Percentiles rank a stretch among this genome's conserved stretches.
phyloP scores from a whole-genome alignment of 2,797 vertebrate species.

The Rallus crepitans region DNA sequence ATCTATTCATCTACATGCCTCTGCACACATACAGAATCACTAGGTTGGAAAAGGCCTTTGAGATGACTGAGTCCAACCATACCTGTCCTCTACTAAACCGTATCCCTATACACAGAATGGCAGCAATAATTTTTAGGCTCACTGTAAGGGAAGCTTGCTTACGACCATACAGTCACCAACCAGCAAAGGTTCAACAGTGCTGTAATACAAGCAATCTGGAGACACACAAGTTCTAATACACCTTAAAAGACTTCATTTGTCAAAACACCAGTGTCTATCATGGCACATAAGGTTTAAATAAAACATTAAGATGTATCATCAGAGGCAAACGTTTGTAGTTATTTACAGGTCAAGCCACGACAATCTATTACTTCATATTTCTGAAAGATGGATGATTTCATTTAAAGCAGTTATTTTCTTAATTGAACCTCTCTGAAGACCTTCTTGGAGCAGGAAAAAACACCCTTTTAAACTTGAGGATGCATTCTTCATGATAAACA shows the following conservation, averaged over 20 bases:
- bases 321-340: background rate
- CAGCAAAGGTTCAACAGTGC: background rate
- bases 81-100: too few relatives aligned
- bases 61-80: too few relatives aligned
- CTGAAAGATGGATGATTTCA: background rate
- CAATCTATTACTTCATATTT: background rate
- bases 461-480: background rate
- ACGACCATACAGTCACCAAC: background rate
- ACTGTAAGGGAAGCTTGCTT: background rate
- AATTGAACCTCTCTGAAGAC: constrained; percentile 8
- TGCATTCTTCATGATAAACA: background rate
- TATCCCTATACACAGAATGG: background rate
- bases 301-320: background rate
- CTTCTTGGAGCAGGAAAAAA: background rate
- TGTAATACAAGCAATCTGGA: background rate
- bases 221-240: background rate
- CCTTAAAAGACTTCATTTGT: background rate
- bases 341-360: background rate
- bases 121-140: background rate
- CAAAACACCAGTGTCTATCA: background rate
- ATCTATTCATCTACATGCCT: background rate
- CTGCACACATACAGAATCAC: too few relatives aligned
- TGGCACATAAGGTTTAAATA: background rate
- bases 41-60: too few relatives aligned
- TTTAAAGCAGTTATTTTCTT: background rate